Evolutionary conservation across 2,797 vertebrate genomes (phyloP), one percentile per base, ranked within the genome.

Genomic region (Pantherophis vulpinus): DNA sequence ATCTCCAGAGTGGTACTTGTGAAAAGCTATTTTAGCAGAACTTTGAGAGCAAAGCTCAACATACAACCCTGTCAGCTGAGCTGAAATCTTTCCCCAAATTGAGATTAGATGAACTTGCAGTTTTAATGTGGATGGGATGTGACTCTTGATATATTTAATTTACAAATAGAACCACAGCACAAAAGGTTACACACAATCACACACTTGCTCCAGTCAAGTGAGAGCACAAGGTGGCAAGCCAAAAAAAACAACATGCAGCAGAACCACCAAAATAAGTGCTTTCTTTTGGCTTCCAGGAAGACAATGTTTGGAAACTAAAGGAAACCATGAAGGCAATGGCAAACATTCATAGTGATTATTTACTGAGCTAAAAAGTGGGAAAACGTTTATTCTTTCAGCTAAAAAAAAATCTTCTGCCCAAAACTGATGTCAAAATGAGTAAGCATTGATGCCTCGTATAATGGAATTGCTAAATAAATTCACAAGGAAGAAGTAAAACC

Each of bases 121-220:
- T 86, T 93, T 90, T 70, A 86, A 90, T 90, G 87, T 60, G 61
- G 87, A 89, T 86, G 8, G 42, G 74, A 90, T 90, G n/a, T 86
- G 83, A 58, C 27, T 93, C 91, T 86, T 87, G 88, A 87, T 90
- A 92, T 87, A 79, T 87, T 91, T 92, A 37, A 70, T 56, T 79
- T n/a, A 27, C 27, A 37, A 89, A 61, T 51, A 86, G 32, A 51
- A 59, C 10, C 25, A 87, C 79, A 87, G 74, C 91, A 92, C 74
- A 86, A 51, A 90, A 87, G 88, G 61, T 32, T 83, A 56, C 8
- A 27, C 13, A 27, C 47, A 89, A 16, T 87, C 79, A 56, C 74
- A 55, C 55, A 87, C 91, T 90, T 93, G 91, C 79, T 94, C 93
- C 37, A 42, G 32, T 87, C 61, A 90, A 89, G 87, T 66, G 93